Conservation (phyloP, 2,888 invertebrate genomes). For the Eueremaeus valkanovi region DNA sequence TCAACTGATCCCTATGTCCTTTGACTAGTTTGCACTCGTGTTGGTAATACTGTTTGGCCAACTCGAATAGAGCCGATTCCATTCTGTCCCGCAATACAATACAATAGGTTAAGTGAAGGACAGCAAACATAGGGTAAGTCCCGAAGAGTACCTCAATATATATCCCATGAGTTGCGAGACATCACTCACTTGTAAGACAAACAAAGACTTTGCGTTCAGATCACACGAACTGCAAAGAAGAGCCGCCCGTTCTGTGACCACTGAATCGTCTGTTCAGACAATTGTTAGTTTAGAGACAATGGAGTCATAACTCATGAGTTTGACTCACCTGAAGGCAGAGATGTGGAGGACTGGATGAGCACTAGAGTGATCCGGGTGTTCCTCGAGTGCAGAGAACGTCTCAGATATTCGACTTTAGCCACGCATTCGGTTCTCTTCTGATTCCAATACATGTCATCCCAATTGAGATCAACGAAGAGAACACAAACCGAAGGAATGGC, state of each 20-base stretch:
- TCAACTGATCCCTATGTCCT: conserved; percentile 81
- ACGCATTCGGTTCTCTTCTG: conserved; percentile 93
- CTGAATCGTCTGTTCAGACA: too few species aligned
- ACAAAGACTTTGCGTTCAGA: conserved; percentile 83
- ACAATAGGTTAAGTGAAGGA: too few species aligned
- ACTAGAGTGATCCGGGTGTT: conserved; percentile 72
- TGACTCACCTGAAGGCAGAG: conserved; percentile 58
- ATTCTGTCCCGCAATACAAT: conserved; percentile 62
- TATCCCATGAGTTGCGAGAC: conserved; percentile 54
- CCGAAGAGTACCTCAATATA: conserved; percentile 33
- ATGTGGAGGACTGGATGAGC: conserved; percentile 74
- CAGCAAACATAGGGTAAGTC: too few species aligned
- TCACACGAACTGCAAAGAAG: conserved; percentile 87
- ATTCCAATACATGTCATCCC: conserved; percentile 90
- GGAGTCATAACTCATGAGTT: too few species aligned
- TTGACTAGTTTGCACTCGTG: conserved; percentile 80
- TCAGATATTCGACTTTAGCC: conserved; percentile 69
- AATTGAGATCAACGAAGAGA: conserved; percentile 93
- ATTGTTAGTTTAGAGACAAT: too few species aligned
- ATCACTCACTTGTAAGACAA: conserved; percentile 80
- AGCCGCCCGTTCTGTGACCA: conserved; percentile 84
- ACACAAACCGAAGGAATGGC: conserved; percentile 88
- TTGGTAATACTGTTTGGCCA: conserved; percentile 87
- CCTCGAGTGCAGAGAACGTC: conserved; percentile 63
- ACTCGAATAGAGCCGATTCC: conserved; percentile 88